phyloP scores from a whole-genome alignment of 2,888 invertebrate species.

The Acleris sparsana region DNA sequence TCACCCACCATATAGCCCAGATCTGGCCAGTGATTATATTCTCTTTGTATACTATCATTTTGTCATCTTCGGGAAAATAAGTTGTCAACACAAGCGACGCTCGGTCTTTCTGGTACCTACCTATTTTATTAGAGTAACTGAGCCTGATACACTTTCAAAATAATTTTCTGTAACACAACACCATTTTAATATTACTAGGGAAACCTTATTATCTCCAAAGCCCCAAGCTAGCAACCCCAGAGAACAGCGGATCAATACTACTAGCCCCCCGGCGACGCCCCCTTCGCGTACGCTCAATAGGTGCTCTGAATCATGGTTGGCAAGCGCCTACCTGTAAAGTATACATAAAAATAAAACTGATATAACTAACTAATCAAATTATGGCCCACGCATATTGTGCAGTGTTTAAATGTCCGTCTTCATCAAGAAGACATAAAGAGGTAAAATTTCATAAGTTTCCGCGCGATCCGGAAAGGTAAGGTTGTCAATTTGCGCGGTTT shows the following conservation, averaged over 20 bases:
- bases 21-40: too few species aligned
- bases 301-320: neutral
- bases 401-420: slow-evolving; percentile 1
- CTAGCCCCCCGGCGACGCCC: neutral
- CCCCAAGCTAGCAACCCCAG: neutral
- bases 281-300: neutral
- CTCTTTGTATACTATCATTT: too few species aligned
- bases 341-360: neutral
- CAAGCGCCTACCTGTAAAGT: neutral
- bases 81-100: too few species aligned
- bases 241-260: slow-evolving; percentile 3
- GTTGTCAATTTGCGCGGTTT: neutral
- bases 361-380: neutral
- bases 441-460: slow-evolving; percentile 10
- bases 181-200: neutral
- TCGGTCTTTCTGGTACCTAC: too few species aligned
- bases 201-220: neutral
- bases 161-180: too few species aligned
- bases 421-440: slow-evolving; percentile 7
- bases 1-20: too few species aligned
- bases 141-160: too few species aligned
- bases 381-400: slow-evolving; percentile 10
- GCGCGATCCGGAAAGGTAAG: slow-evolving; percentile 5
- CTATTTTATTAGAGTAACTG: too few species aligned
- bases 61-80: too few species aligned